Evolutionary conservation across 2,888 invertebrate genomes (phyloP).

Genomic region (Volucella zonaria): DNA sequence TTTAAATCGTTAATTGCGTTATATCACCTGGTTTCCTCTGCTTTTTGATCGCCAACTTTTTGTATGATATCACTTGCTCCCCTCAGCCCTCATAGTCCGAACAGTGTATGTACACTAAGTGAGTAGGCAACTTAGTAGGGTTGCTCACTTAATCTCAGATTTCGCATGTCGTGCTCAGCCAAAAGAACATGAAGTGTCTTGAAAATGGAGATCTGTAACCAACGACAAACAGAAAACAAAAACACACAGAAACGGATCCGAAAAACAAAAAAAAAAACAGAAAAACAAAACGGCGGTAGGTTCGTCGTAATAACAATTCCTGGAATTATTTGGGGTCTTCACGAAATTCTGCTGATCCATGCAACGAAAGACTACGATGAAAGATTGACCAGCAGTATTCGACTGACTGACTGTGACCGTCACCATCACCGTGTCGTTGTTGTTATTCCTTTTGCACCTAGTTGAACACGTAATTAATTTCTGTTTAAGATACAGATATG

Average conservation of each 20-base stretch:
- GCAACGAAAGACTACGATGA: conserved; percentile 28
- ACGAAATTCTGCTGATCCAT: conserved; percentile 59
- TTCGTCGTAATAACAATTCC: conserved; percentile 63
- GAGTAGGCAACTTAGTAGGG: conserved; percentile 26
- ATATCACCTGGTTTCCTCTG: conserved; percentile 41
- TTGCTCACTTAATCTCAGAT: conserved; percentile 68
- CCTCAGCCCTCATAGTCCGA: not conserved
- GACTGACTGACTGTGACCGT: conserved; percentile 18
- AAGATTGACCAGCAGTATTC: conserved; percentile 33
- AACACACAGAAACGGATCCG: not conserved
- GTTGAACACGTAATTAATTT: conserved; percentile 70
- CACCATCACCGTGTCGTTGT: conserved; percentile 25
- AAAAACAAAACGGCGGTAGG: conserved; percentile 22
- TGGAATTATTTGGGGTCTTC: conserved; percentile 62
- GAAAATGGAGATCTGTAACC: conserved; percentile 67
- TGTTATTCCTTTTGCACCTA: conserved; percentile 59
- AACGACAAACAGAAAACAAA: conserved; percentile 22
- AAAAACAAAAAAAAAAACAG: conserved; percentile 1
- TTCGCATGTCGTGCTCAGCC: conserved; percentile 73
- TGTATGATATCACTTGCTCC: conserved; percentile 44
- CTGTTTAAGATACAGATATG: conserved; percentile 52
- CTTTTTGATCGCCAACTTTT: conserved; percentile 16
- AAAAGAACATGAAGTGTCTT: conserved; percentile 68
- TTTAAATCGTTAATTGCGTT: conserved; percentile 71
- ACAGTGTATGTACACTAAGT: not conserved